These are phyloP conservation scores for Nerophis ophidion DNA, from an alignment of 2,113 vertebrate species.

Conservation along the genomic window DNA sequence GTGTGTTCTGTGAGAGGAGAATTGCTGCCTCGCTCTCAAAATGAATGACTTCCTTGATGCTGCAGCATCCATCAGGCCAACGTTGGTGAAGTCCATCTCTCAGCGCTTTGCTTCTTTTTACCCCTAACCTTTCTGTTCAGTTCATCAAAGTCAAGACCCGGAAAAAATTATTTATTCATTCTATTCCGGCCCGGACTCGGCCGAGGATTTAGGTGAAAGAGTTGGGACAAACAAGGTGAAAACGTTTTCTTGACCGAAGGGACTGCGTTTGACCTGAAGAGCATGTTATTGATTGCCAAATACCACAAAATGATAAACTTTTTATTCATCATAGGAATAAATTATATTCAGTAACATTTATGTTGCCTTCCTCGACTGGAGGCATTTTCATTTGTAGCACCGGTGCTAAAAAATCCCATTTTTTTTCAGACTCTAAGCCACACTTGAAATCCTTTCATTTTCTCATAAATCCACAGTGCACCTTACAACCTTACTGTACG, in stretches of 20 bases:
- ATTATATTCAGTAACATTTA: too few relatives aligned
- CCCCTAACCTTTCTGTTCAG: constrained; percentile 16
- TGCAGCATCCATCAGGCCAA: constrained; percentile 44
- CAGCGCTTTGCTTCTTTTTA: constrained; percentile 26
- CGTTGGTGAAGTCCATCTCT: constrained; percentile 41
- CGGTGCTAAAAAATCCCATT: too few relatives aligned
- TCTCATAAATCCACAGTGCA: too few relatives aligned
- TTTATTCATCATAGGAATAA: too few relatives aligned
- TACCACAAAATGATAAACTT: background rate
- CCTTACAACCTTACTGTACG: too few relatives aligned
- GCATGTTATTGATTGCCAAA: background rate
- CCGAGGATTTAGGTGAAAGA: constrained; percentile 41
- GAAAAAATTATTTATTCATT: constrained; percentile 55
- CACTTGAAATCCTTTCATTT: too few relatives aligned
- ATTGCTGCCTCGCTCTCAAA: constrained; percentile 55
- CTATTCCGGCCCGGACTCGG: constrained; percentile 27
- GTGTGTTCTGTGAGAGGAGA: constrained; percentile 49
- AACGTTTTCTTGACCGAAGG: constrained; percentile 19
- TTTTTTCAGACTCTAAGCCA: too few relatives aligned
- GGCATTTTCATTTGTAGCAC: too few relatives aligned
- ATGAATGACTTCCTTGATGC: constrained; percentile 59
- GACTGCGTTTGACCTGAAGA: constrained; percentile 12
- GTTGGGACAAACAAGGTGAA: constrained; percentile 29
- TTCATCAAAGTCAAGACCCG: constrained; percentile 30
- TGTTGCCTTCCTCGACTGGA: too few relatives aligned